Base-by-base conservation (phyloP, 2,888 invertebrate species). In the Eupithecia pulchellata region DNA sequence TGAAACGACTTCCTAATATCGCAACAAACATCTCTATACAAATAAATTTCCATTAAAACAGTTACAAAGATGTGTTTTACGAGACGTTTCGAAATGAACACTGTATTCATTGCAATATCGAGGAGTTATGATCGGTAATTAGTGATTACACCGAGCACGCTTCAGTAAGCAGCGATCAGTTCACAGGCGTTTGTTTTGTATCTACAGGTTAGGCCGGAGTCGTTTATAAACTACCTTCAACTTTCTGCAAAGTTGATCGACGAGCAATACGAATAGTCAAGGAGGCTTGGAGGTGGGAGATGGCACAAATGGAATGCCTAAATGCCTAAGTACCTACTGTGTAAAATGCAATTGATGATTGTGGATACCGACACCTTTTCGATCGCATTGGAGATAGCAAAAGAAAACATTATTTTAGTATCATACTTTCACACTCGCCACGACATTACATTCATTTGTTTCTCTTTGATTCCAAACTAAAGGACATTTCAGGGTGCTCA, bases 41-140 rank as follows among this genome's bases (percentile, higher is more conserved):
- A 36, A 69, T 72, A 34, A 34, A 55, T 66, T 47, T 20, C n/a
- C 52, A 63, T 36, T 63, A 47, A 64, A 69, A 66, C 60, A 66
- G 69, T 69, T 70, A 69, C 67, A 65, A 72, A 69, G 57, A 58
- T 66, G 57, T 66, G 42, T 73, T 65, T 68, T 70, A 77, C 80
- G 79, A 32, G n/a, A 20, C 61, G 61, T 61, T 60, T 60, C n/a
- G 61, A 61, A 61, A 61, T 61, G 61, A 11, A 6, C 61, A 14
- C 61, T 52, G 61, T 61, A 89, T 90, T 91, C 91, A 91, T 91
- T 88, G 87, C 87, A 79, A 82, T 89, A 91, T 90, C 89, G 88
- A 89, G 91, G 90, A 91, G 89, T 91, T 91, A 91, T 86, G 88
- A 86, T 83, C 80, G 84, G 77, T 89, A 90, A 92, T 92, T 90